Base-by-base conservation (phyloP, 1,140 invertebrate genomes). In the Lepidurus couesii region DNA sequence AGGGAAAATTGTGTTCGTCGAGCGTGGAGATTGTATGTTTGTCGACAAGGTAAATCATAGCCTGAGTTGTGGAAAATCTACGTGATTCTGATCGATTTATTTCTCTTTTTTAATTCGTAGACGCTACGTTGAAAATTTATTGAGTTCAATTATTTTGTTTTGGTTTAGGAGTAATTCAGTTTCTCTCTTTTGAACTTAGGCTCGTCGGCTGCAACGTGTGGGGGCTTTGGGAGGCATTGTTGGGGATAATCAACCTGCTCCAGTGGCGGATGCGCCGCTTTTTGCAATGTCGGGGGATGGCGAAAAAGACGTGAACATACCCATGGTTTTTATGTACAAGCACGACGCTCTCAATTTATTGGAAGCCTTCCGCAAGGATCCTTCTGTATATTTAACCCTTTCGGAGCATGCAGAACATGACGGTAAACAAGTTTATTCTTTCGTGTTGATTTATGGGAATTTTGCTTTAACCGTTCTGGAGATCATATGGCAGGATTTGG, bases 281-380 rank as follows among this genome's bases (percentile, higher is more conserved):
- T 98, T 98, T 87, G 94, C 94, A 2, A 98, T 99, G 96, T 97
- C 95, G 10, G 95, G 95, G 1, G 95, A 97, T 86, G 95, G 94
- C 0, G 90, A 87, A 9, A 90, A 94, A 82, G 94, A 98, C 84
- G 91, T 98, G 1, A 89, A 86, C 75, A 98, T 98, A 83, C 95
- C 96, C 0, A 88, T 95, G 16, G 92, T 97, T 0, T 98, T 98
- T 84, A 87, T 98, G 10, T 98, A 95, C 84, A 89, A 88, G n/a
- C 84, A 88, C 78, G 95, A 98, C 84, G 93, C 91, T 10, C 84
- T 86, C 75, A 85, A 89, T 81, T 84, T 97, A 9, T 81, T 91
- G 1, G 86, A 89, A 65, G 87, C 89, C 24, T 83, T 91, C 44
- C 80, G 83, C 10, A 81, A 84, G 13, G 83, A 90, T 77, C 87